Conservation (phyloP, 2,113 vertebrate species). For the Tor tambroides region DNA sequence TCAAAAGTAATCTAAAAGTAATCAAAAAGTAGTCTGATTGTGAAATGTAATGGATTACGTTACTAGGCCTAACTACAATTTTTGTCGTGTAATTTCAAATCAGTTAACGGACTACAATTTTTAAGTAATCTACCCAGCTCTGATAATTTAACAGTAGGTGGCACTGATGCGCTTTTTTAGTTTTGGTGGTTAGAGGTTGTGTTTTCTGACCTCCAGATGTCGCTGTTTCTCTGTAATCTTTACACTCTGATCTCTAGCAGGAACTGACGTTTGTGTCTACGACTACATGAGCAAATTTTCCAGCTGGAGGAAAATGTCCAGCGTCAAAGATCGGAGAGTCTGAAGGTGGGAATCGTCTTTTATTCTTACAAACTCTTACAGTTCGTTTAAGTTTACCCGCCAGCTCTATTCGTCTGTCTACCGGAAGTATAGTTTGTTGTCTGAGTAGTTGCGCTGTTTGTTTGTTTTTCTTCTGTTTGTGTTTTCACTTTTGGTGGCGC, state of each 20-base stretch:
- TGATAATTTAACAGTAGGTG: background rate
- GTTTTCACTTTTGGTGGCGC: constrained; percentile 36
- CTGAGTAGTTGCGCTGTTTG: constrained; percentile 13
- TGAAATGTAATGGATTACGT: no score
- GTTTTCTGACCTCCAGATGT: constrained; percentile 39
- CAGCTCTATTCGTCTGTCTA: background rate
- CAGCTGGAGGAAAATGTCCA: constrained; percentile 76
- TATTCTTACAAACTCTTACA: constrained; percentile 29
- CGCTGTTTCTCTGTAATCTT: constrained; percentile 54
- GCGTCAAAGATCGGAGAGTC: constrained; percentile 68
- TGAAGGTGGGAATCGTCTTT: constrained; percentile 67
- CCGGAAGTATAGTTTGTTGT: background rate
- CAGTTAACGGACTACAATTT: no score
- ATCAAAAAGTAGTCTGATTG: no score
- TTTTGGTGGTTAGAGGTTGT: background rate
- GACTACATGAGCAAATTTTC: constrained; percentile 75
- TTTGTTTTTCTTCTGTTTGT: constrained; percentile 48
- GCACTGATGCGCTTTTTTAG: background rate
- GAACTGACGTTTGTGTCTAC: constrained; percentile 77
- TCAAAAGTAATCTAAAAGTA: no score
- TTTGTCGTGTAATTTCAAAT: no score
- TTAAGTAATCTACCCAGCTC: no score
- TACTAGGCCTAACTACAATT: no score
- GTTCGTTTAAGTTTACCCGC: constrained; percentile 4
- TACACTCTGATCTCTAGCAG: constrained; percentile 62